Evolutionary conservation across 2,113 vertebrate species (phyloP).

Genomic region (Murina feae): DNA sequence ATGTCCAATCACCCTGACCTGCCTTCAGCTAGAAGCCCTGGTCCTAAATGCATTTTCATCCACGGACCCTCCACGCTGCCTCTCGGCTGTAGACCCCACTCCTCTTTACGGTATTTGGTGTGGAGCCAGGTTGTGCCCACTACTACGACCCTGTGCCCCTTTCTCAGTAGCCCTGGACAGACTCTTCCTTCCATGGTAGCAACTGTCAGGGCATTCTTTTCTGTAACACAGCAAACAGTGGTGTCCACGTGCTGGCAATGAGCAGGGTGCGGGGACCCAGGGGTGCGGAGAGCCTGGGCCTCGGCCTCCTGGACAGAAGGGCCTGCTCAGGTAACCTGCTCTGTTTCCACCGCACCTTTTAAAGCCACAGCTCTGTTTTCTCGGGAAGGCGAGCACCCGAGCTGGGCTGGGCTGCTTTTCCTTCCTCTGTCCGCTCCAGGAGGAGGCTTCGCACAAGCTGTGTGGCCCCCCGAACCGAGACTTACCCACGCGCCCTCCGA

Average conservation of each 20-base stretch:
- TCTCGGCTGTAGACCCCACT: neutral
- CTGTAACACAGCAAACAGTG: neutral
- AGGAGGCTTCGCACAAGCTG: neutral
- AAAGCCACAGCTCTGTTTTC: constrained; percentile 44
- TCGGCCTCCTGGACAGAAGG: neutral
- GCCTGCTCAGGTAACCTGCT: neutral
- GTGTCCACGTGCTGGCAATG: neutral
- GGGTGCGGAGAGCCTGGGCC: neutral
- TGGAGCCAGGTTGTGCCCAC: neutral
- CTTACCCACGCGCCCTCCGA: constrained; percentile 70
- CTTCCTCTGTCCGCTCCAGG: neutral
- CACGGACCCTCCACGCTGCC: neutral
- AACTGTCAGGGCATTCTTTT: neutral
- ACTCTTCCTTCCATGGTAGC: neutral
- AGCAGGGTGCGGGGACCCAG: neutral
- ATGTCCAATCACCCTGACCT: neutral
- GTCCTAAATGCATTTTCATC: neutral
- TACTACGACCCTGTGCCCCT: neutral
- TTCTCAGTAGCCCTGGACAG: neutral
- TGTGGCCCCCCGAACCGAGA: neutral
- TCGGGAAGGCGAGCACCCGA: constrained; percentile 34
- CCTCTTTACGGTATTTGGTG: too few species aligned
- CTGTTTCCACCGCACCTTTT: neutral
- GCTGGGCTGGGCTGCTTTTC: neutral
- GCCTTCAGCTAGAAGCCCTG: neutral